Evolutionary conservation across 92 coral and sea anemone species (phyloP).

Genomic region (Pocillopora meandrina): DNA sequence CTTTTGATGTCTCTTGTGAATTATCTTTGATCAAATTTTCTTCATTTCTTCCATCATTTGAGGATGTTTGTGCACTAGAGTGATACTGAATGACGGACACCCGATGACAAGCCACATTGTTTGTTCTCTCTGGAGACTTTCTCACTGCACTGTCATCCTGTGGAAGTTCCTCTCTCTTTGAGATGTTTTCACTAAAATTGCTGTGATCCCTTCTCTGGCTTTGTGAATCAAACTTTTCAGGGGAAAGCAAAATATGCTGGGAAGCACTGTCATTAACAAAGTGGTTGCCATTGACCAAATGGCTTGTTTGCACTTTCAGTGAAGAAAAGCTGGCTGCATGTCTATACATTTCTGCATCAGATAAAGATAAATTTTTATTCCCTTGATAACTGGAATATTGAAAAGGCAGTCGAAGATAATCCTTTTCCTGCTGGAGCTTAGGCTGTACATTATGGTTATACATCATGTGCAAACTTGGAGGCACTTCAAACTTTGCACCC

Average conservation of each 20-base stretch:
- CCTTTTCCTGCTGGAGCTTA: background rate
- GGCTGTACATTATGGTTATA: conserved; percentile 2
- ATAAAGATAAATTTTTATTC: background rate
- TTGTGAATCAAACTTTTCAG: background rate
- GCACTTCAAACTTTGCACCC: background rate
- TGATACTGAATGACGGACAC: conserved; percentile 86
- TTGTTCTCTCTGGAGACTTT: conserved; percentile 25
- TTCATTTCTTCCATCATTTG: background rate
- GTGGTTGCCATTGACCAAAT: background rate
- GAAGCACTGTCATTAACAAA: background rate
- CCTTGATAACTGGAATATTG: background rate
- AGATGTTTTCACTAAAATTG: background rate
- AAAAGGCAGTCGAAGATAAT: conserved; percentile 23
- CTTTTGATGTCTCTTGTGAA: background rate
- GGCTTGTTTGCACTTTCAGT: background rate
- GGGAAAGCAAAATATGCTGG: background rate
- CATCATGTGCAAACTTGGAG: background rate
- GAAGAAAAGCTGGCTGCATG: background rate
- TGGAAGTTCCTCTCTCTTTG: conserved; percentile 8
- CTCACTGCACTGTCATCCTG: background rate
- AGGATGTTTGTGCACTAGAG: conserved; percentile 51
- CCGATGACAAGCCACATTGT: conserved; percentile 61
- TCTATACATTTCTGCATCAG: background rate
- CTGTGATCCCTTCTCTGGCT: background rate
- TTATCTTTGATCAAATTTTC: conserved; percentile 1